Percentiles rank a stretch among this genome's conserved stretches.
Conservation (phyloP, 2,888 invertebrate species). For the Amaurobius ferox region DNA sequence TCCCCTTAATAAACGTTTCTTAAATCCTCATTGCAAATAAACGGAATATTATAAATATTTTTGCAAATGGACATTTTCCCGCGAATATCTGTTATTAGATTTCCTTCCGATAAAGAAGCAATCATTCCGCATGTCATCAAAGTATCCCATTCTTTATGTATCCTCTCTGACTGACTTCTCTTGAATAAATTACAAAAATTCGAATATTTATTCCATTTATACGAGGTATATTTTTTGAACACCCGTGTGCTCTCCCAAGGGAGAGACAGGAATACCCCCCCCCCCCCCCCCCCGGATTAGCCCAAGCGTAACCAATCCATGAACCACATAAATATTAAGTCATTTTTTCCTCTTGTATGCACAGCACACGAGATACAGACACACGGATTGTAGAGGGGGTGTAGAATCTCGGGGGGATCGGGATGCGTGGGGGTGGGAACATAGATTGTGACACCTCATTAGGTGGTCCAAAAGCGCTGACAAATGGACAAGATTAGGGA, state of each 20-base stretch:
- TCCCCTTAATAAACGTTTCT: too few relatives aligned
- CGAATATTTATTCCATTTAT: background rate
- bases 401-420: slow-evolving; percentile 13
- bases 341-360: background rate
- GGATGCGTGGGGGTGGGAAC: slow-evolving; percentile 10
- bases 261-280: background rate
- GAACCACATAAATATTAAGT: slow-evolving; percentile 66
- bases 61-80: too few relatives aligned
- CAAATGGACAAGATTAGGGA: slow-evolving; percentile 73
- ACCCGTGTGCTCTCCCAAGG: background rate
- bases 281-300: too few relatives aligned
- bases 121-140: too few relatives aligned
- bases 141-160: too few relatives aligned
- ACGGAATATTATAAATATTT: too few relatives aligned
- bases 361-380: background rate
- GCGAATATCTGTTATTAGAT: too few relatives aligned
- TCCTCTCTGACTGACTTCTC: too few relatives aligned
- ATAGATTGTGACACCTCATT: slow-evolving; percentile 69
- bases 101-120: too few relatives aligned
- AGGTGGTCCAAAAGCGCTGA: slow-evolving; percentile 67
- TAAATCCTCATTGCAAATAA: too few relatives aligned
- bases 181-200: background rate
- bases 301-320: slow-evolving; percentile 43
- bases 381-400: slow-evolving; percentile 15
- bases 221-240: background rate